Percentiles rank a stretch among this genome's conserved stretches.
These are phyloP conservation scores for Hyperopisus bebe DNA, from an alignment of 2,113 vertebrate species.

Conservation along the genomic window DNA sequence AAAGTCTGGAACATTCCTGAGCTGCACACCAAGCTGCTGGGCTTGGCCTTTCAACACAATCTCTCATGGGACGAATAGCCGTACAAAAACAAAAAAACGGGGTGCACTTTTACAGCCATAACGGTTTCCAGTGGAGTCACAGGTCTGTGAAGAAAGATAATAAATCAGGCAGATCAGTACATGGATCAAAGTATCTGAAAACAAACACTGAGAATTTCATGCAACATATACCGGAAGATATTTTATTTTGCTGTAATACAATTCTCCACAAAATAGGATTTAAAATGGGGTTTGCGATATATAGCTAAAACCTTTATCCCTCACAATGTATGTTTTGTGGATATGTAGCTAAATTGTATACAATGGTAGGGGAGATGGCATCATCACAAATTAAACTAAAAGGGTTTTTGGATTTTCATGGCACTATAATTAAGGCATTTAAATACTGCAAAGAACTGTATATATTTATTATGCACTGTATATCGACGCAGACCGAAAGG, in stretches of 20 bases:
- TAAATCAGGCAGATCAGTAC: background rate
- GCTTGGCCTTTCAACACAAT: background rate
- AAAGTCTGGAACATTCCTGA: background rate
- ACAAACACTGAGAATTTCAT: background rate
- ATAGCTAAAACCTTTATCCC: background rate
- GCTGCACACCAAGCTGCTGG: background rate
- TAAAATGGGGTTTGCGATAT: background rate
- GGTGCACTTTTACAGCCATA: background rate
- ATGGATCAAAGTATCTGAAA: background rate
- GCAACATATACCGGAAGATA: background rate
- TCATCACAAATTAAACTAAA: background rate
- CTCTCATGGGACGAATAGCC: background rate
- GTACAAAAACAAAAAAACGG: background rate
- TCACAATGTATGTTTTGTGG: background rate
- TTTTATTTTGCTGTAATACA: background rate
- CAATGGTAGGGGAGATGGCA: background rate
- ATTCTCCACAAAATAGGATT: background rate
- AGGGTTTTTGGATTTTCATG: background rate
- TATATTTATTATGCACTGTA: background rate
- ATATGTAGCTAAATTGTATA: background rate
- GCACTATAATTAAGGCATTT: background rate
- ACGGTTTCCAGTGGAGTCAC: background rate
- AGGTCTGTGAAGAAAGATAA: background rate
- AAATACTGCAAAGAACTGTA: background rate
- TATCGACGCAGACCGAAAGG: background rate